Evolutionary conservation across 2,113 vertebrate genomes (phyloP).

Genomic region (Hypocryptadius cinnamomeus): DNA sequence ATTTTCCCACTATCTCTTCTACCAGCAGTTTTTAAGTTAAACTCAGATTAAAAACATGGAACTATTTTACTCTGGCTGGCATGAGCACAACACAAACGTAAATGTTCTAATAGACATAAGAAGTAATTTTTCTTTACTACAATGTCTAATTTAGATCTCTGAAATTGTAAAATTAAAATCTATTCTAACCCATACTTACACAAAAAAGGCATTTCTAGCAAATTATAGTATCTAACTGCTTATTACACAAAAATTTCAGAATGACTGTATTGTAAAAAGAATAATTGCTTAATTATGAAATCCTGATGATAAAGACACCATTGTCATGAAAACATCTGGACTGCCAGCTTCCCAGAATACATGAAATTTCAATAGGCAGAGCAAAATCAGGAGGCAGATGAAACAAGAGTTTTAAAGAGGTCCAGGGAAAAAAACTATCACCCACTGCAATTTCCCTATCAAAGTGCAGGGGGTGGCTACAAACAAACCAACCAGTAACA

Average conservation of each 20-base stretch:
- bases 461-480: not conserved
- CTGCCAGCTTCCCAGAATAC: not conserved
- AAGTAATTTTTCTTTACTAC: conserved; percentile 27
- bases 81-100: not conserved
- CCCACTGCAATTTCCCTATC: not conserved
- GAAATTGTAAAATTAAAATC: conserved; percentile 50
- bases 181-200: conserved; percentile 17
- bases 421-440: not conserved
- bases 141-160: conserved; percentile 39
- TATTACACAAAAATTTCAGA: conserved; percentile 14
- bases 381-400: not conserved
- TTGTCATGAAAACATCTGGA: conserved; percentile 54
- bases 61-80: conserved; percentile 2
- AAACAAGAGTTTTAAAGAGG: conserved; percentile 8
- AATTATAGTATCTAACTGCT: conserved; percentile 40
- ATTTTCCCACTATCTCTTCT: not conserved
- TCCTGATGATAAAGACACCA: conserved; percentile 30
- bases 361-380: conserved; percentile 28
- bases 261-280: conserved; percentile 43
- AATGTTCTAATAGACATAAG: not conserved
- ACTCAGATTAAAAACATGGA: conserved; percentile 21
- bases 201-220: conserved; percentile 1
- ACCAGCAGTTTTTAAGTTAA: not conserved
- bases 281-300: conserved; percentile 46
- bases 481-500: not conserved